Conservation (phyloP, 2,797 vertebrate genomes). For the Meriones psammophilus region DNA sequence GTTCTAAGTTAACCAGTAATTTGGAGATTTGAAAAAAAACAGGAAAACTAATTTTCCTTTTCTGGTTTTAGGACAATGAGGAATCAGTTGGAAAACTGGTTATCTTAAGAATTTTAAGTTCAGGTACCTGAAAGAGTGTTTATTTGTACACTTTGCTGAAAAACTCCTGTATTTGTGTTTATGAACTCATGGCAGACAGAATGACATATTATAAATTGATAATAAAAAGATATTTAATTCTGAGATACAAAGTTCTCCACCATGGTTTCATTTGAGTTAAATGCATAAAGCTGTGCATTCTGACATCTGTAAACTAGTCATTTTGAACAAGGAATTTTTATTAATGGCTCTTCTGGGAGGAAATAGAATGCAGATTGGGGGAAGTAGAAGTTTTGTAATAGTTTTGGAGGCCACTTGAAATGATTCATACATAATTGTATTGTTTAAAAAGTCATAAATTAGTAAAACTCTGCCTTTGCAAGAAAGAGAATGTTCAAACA, state of each 20-base stretch:
- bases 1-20: conserved; percentile 23
- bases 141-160: neutral
- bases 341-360: conserved; percentile 6
- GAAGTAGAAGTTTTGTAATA: conserved; percentile 22
- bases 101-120: conserved; percentile 46
- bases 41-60: conserved; percentile 43
- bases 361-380: neutral
- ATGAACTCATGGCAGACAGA: conserved; percentile 14
- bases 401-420: neutral
- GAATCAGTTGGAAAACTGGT: conserved; percentile 54
- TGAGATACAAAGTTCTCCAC: neutral
- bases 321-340: conserved; percentile 46
- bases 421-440: neutral
- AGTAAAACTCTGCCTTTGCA: neutral
- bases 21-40: neutral
- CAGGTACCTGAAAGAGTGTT: neutral
- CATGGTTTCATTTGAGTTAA: neutral
- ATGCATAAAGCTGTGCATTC: neutral
- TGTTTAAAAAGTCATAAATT: conserved; percentile 2
- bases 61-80: conserved; percentile 40
- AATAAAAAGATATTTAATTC: neutral
- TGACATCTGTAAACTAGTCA: neutral
- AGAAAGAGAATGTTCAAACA: neutral
- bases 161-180: conserved; percentile 1
- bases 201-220: neutral